Conservation (phyloP, 2,888 invertebrate species). For the Rutpela maculata region DNA sequence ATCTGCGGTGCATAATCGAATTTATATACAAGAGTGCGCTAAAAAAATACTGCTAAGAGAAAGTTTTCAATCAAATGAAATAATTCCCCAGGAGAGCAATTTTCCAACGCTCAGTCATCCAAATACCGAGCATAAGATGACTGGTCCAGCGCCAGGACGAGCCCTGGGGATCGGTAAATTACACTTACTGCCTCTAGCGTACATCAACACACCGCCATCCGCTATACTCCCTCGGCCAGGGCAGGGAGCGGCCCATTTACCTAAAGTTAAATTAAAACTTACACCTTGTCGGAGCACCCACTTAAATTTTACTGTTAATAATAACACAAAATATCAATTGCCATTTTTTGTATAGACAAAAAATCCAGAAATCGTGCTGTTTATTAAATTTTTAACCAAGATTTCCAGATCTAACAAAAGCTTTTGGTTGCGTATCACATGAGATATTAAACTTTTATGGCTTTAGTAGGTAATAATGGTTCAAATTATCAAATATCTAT, state of each 20-base stretch:
- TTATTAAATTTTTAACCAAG: too few relatives aligned
- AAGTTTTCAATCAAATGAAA: slow-evolving; percentile 83
- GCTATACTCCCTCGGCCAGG: slow-evolving; percentile 56
- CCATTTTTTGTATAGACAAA: too few relatives aligned
- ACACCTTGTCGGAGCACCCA: background rate
- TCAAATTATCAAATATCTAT: too few relatives aligned
- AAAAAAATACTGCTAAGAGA: slow-evolving; percentile 72
- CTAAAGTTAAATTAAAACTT: background rate
- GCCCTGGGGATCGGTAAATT: slow-evolving; percentile 74
- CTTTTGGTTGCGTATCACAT: too few relatives aligned
- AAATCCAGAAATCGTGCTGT: too few relatives aligned
- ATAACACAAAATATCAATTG: too few relatives aligned
- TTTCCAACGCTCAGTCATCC: slow-evolving; percentile 78
- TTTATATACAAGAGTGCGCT: slow-evolving; percentile 72
- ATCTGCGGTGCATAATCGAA: slow-evolving; percentile 75
- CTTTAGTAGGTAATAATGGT: too few relatives aligned
- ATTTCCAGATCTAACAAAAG: too few relatives aligned
- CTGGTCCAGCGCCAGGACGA: slow-evolving; percentile 67
- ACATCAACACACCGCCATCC: slow-evolving; percentile 71
- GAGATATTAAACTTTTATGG: too few relatives aligned
- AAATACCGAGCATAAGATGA: slow-evolving; percentile 70
- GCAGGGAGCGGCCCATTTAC: slow-evolving; percentile 20
- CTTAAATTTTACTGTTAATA: too few relatives aligned
- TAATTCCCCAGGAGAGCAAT: slow-evolving; percentile 84
- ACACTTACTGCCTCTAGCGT: slow-evolving; percentile 74